A percentile compares a stretch with the other conserved stretches of the same genome.
Evolutionary conservation across 2,113 vertebrate species (phyloP).

Genomic region (Percina caprodes): DNA sequence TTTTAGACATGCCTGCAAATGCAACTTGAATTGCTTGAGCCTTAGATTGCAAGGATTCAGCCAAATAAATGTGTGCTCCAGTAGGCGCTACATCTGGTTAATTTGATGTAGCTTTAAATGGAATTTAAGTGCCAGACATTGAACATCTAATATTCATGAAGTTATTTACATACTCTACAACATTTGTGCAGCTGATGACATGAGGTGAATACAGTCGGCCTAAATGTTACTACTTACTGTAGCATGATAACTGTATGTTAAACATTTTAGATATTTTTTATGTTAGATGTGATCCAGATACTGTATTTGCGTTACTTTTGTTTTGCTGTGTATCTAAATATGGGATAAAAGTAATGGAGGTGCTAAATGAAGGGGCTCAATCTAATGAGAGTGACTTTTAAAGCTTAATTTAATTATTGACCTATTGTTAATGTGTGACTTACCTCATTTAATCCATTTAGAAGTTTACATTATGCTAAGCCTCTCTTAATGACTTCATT

Average conservation of each 20-base stretch:
- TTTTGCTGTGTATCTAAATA: background rate
- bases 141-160: constrained; percentile 26
- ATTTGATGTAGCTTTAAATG: background rate
- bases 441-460: background rate
- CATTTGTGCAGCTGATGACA: background rate
- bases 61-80: background rate
- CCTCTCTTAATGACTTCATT: constrained; percentile 15
- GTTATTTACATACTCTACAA: constrained; percentile 9
- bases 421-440: background rate
- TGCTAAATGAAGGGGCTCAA: constrained; percentile 11
- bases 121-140: constrained; percentile 8
- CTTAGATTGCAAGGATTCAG: background rate
- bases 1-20: background rate
- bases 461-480: constrained; percentile 21
- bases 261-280: background rate
- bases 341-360: background rate
- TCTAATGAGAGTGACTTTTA: background rate
- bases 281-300: background rate
- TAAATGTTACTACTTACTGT: background rate
- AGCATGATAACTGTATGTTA: background rate
- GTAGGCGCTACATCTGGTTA: constrained; percentile 16
- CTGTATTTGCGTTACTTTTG: background rate
- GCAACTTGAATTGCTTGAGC: constrained; percentile 4
- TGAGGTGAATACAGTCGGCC: background rate
- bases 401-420: background rate